Conservation (phyloP, 2,888 invertebrate species). For the Lucinisca nassula region DNA sequence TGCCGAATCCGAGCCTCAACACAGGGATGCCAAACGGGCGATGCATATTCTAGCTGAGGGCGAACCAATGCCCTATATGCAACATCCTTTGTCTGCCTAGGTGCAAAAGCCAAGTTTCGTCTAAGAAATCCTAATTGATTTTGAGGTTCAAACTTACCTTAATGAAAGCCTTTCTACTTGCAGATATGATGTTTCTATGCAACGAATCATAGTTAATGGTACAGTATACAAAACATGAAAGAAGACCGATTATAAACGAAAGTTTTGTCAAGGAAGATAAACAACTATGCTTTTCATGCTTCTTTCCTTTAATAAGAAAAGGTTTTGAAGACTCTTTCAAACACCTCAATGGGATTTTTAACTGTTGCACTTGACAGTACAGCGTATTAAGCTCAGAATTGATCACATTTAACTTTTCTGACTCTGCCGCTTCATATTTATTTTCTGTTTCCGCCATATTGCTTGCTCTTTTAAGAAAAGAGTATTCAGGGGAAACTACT, state of each 20-base stretch:
- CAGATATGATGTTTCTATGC: neutral
- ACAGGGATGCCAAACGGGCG: too few relatives aligned
- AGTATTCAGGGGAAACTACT: neutral
- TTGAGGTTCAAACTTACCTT: slow-evolving; percentile 26
- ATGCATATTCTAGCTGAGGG: too few relatives aligned
- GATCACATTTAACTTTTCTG: neutral
- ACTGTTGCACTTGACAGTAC: neutral
- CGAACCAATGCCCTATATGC: too few relatives aligned
- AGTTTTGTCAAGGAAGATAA: neutral
- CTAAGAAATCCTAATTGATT: too few relatives aligned
- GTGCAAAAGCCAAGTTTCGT: too few relatives aligned
- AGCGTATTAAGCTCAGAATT: neutral
- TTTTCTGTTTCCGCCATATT: neutral
- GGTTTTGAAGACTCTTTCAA: neutral
- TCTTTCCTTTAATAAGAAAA: neutral
- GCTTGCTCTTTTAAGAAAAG: neutral
- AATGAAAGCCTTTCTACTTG: slow-evolving; percentile 3
- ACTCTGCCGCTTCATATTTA: neutral
- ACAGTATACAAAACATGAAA: neutral
- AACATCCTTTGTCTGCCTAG: too few relatives aligned
- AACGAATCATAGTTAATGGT: neutral
- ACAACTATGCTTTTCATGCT: neutral
- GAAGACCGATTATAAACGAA: neutral
- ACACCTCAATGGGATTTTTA: neutral
- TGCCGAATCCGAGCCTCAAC: too few relatives aligned